Conservation (phyloP, 2,113 vertebrate genomes). For the Chroicocephalus ridibundus region DNA sequence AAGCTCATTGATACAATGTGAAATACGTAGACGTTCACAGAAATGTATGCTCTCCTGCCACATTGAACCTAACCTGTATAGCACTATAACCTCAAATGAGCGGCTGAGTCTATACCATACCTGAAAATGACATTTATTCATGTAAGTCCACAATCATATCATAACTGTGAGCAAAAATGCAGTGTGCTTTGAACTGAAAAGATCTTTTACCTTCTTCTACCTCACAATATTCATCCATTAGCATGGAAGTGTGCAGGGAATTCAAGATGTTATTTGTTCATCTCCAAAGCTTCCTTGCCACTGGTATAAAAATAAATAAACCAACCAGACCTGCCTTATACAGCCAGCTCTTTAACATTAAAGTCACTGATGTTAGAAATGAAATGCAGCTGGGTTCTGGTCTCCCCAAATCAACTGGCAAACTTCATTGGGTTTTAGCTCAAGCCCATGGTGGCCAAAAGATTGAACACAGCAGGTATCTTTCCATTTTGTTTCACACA, state of each 20-base stretch:
- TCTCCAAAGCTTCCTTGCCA: not conserved
- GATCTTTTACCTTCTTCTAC: not conserved
- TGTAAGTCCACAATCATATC: not conserved
- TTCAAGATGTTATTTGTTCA: not conserved
- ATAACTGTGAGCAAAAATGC: not conserved
- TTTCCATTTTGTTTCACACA: not conserved
- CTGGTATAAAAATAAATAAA: not conserved
- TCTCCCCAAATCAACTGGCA: not conserved
- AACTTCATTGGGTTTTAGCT: not conserved
- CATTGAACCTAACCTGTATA: not conserved
- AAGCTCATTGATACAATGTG: not conserved
- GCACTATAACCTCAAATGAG: not conserved
- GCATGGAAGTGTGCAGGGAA: not conserved
- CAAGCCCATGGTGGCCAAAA: not conserved
- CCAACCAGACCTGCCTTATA: not conserved
- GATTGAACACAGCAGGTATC: not conserved
- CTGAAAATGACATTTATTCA: not conserved
- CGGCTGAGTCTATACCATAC: not conserved
- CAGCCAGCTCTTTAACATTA: not conserved
- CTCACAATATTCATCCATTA: not conserved
- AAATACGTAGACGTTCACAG: not conserved
- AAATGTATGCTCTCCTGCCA: not conserved
- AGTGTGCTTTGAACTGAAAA: not conserved
- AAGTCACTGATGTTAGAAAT: not conserved
- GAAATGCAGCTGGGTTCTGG: not conserved